Percentiles rank a stretch among this genome's conserved stretches.
phyloP scores from a whole-genome alignment of 2,888 invertebrate genomes.

The Fabriciana adippe region DNA sequence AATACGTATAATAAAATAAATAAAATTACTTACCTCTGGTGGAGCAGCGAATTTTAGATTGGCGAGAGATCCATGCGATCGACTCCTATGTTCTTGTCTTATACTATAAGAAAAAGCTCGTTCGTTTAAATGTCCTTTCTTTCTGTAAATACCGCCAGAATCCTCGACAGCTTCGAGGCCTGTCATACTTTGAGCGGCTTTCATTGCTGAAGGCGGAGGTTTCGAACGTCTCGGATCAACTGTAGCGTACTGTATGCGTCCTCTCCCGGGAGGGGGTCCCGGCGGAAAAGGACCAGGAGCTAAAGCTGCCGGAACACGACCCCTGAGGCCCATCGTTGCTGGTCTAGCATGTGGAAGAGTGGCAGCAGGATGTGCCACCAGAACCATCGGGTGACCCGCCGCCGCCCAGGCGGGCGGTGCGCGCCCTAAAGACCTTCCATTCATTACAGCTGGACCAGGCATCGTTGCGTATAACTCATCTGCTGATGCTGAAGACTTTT shows the following conservation, averaged over 20 bases:
- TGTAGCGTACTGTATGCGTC: slow-evolving; percentile 83
- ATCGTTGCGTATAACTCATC: slow-evolving; percentile 83
- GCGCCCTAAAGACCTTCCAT: slow-evolving; percentile 70
- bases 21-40: slow-evolving; percentile 68
- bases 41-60: slow-evolving; percentile 94
- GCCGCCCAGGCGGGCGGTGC: slow-evolving; percentile 75
- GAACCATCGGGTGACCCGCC: slow-evolving; percentile 73
- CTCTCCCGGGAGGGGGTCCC: slow-evolving; percentile 63
- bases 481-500: slow-evolving; percentile 80
- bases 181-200: slow-evolving; percentile 86
- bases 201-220: slow-evolving; percentile 83
- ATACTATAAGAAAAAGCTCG: slow-evolving; percentile 97
- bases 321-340: slow-evolving; percentile 81
- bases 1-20: background rate
- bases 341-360: slow-evolving; percentile 74
- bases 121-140: slow-evolving; percentile 96
- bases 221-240: slow-evolving; percentile 85
- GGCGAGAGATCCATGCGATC: slow-evolving; percentile 95
- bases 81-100: slow-evolving; percentile 94
- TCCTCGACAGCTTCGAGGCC: slow-evolving; percentile 85
- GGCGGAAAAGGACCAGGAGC: slow-evolving; percentile 72
- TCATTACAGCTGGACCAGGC: slow-evolving; percentile 77
- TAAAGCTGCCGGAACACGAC: slow-evolving; percentile 82
- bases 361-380: slow-evolving; percentile 75
- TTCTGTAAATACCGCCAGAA: slow-evolving; percentile 89